Evolutionary conservation across 2,113 vertebrate species (phyloP).

Genomic region (Probosciger aterrimus): DNA sequence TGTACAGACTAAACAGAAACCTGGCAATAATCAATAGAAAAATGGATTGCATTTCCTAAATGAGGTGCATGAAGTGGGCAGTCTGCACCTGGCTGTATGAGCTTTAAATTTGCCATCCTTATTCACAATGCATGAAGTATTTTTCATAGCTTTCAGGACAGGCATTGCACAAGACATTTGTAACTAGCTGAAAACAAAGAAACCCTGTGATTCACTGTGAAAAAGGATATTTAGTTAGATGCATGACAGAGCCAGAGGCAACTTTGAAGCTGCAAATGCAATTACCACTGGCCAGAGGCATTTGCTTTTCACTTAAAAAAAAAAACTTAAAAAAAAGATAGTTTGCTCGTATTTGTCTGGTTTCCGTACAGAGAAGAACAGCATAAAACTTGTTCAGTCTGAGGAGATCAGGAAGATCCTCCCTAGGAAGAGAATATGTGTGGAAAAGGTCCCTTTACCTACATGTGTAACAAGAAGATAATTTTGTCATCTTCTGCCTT

Average conservation of each 20-base stretch:
- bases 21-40: conserved; percentile 62
- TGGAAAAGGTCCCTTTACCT: not conserved
- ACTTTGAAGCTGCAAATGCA: conserved; percentile 29
- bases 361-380: not conserved
- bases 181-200: conserved; percentile 64
- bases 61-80: conserved; percentile 58
- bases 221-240: conserved; percentile 38
- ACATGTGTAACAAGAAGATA: not conserved
- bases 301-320: not conserved
- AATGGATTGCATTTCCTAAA: conserved; percentile 62
- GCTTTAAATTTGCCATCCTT: conserved; percentile 36
- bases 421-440: not conserved
- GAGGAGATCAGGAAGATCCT: not conserved
- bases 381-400: not conserved
- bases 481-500: not conserved
- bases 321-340: not conserved
- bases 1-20: conserved; percentile 62
- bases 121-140: conserved; percentile 29
- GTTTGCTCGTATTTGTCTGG: not conserved
- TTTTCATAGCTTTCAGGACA: conserved; percentile 47
- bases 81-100: conserved; percentile 55
- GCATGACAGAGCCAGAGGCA: conserved; percentile 46
- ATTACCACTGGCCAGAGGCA: conserved; percentile 27
- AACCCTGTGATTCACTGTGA: conserved; percentile 44
- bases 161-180: conserved; percentile 50